These are phyloP conservation scores for Chironomus striatipennis DNA, from an alignment of 1,140 invertebrate species.

Conservation along the genomic window DNA sequence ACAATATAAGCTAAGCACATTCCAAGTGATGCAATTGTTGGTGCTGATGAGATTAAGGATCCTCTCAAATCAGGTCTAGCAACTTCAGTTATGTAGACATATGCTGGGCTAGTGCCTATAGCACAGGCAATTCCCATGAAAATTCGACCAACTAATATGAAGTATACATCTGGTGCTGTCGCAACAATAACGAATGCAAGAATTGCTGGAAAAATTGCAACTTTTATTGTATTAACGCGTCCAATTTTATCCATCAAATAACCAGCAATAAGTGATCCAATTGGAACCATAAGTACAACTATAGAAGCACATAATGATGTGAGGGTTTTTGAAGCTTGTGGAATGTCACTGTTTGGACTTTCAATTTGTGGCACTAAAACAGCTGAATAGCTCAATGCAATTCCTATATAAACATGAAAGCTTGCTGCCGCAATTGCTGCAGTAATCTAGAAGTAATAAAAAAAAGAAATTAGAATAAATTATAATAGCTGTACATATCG, in stretches of 20 bases:
- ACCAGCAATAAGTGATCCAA: conserved; percentile 46
- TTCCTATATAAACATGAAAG: conserved; percentile 49
- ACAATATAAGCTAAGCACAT: conserved; percentile 51
- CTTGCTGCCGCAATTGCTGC: conserved; percentile 46
- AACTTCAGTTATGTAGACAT: conserved; percentile 54
- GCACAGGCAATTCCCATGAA: conserved; percentile 47
- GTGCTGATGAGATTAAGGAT: conserved; percentile 46
- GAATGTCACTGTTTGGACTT: conserved; percentile 35
- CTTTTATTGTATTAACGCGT: conserved; percentile 50
- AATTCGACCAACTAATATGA: conserved; percentile 52
- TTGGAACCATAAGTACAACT: conserved; percentile 45
- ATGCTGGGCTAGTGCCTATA: conserved; percentile 48
- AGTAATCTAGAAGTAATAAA: conserved; percentile 37
- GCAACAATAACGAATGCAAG: conserved; percentile 55
- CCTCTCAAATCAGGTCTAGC: conserved; percentile 48
- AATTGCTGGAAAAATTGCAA: conserved; percentile 50
- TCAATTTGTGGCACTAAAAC: conserved; percentile 47
- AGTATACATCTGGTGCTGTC: conserved; percentile 39
- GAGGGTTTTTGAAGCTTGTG: conserved; percentile 33
- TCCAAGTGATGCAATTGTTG: conserved; percentile 47
- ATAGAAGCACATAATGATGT: conserved; percentile 36
- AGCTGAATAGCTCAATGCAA: conserved; percentile 48
- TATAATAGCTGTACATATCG: background rate
- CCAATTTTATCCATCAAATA: conserved; percentile 54
- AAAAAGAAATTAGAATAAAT: background rate